phyloP scores from a whole-genome alignment of 2,113 vertebrate species.

The Xiphorhynchus elegans region DNA sequence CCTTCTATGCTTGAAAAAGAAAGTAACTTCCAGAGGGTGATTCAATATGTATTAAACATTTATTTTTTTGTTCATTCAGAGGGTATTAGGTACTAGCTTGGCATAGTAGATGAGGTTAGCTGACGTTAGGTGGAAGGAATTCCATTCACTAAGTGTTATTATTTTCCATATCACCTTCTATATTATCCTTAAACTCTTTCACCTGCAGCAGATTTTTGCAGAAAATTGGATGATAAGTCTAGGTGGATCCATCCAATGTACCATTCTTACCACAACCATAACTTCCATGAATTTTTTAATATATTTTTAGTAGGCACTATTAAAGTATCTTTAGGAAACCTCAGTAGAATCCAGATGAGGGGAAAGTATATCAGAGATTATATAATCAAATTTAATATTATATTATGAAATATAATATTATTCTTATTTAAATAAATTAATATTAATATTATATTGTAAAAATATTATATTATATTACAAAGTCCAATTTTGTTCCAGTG shows the following conservation, averaged over 20 bases:
- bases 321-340: background rate
- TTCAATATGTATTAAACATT: background rate
- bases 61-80: background rate
- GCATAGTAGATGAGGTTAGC: background rate
- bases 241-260: background rate
- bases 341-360: background rate
- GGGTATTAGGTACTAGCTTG: background rate
- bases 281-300: background rate
- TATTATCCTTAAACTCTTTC: background rate
- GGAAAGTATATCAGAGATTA: background rate
- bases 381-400: background rate
- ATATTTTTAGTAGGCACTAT: background rate
- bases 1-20: background rate
- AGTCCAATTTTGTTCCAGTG: background rate
- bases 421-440: background rate
- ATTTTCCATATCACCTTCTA: background rate
- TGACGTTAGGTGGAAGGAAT: background rate
- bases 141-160: background rate
- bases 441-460: background rate
- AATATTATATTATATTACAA: background rate
- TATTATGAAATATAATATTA: background rate
- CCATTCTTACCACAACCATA: background rate
- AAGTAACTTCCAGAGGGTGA: background rate
- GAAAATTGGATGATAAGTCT: background rate
- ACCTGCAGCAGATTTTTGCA: background rate